Evolutionary conservation across 2,888 invertebrate genomes (phyloP).

Genomic region (Anthrax anthrax): DNA sequence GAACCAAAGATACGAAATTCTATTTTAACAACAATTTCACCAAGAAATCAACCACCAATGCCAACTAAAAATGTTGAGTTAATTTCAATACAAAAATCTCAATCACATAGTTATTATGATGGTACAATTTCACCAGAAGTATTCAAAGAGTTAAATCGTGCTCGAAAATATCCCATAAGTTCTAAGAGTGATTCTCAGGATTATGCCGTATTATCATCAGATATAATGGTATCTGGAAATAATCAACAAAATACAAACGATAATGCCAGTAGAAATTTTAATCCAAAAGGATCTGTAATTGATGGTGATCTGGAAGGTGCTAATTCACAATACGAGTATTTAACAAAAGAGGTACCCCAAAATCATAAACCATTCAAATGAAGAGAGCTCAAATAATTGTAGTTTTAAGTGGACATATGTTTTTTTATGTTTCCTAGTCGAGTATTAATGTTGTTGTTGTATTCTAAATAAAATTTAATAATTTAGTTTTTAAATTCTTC

Average conservation of each 20-base stretch:
- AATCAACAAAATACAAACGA: too few species aligned
- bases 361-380: background rate
- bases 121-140: slow-evolving; percentile 21
- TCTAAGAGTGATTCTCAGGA: background rate
- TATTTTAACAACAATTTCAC: background rate
- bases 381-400: too few species aligned
- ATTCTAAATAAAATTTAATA: too few species aligned
- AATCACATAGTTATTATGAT: slow-evolving; percentile 33
- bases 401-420: too few species aligned
- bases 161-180: background rate
- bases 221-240: background rate
- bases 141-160: background rate
- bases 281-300: background rate
- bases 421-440: slow-evolving; percentile 2
- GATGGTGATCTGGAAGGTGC: background rate
- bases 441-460: slow-evolving; percentile 3
- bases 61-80: slow-evolving; percentile 14
- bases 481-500: too few species aligned
- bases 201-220: background rate
- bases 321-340: background rate
- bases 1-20: background rate
- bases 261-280: background rate
- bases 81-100: slow-evolving; percentile 30
- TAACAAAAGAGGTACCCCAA: background rate
- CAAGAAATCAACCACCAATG: slow-evolving; percentile 4